Evolutionary conservation across 2,888 invertebrate genomes (phyloP).

Genomic region (Isoperla grammatica): DNA sequence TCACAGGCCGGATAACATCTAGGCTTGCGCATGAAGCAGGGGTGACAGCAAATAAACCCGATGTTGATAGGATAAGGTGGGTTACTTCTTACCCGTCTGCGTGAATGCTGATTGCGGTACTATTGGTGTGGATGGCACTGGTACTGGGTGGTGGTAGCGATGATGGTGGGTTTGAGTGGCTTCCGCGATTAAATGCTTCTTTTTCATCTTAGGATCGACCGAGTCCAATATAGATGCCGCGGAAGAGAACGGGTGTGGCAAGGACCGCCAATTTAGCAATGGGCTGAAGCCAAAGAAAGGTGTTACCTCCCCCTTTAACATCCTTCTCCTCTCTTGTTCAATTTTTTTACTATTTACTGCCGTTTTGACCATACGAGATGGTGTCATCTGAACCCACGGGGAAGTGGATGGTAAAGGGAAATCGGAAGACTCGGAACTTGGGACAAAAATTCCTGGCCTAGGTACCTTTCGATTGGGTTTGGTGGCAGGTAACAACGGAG

Average conservation of each 20-base stretch:
- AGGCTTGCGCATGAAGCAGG: slow-evolving; percentile 6
- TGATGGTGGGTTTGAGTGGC: slow-evolving; percentile 45
- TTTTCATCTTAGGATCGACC: slow-evolving; percentile 44
- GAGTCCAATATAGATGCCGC: slow-evolving; percentile 11
- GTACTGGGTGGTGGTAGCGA: slow-evolving; percentile 33
- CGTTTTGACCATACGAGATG: slow-evolving; percentile 58
- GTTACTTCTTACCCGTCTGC: slow-evolving; percentile 57
- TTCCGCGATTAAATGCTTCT: slow-evolving; percentile 45
- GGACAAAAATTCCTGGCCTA: slow-evolving; percentile 40
- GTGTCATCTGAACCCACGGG: slow-evolving; percentile 47
- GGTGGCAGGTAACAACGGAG: not conserved
- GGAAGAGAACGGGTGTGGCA: slow-evolving; percentile 22
- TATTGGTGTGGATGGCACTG: slow-evolving; percentile 42
- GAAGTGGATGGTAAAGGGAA: slow-evolving; percentile 30
- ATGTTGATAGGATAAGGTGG: slow-evolving; percentile 24
- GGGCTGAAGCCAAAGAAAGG: slow-evolving; percentile 31
- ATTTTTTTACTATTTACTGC: slow-evolving; percentile 58
- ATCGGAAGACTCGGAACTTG: slow-evolving; percentile 35
- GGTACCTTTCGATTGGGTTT: slow-evolving; percentile 34
- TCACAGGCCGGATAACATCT: too few relatives aligned
- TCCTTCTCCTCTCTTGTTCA: slow-evolving; percentile 49
- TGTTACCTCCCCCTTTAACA: slow-evolving; percentile 45
- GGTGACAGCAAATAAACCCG: slow-evolving; percentile 13
- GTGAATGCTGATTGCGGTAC: slow-evolving; percentile 39
- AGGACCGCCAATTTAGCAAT: slow-evolving; percentile 25